Evolutionary conservation across 2,113 vertebrate genomes (phyloP).

Genomic region (Perca schrenkii): DNA sequence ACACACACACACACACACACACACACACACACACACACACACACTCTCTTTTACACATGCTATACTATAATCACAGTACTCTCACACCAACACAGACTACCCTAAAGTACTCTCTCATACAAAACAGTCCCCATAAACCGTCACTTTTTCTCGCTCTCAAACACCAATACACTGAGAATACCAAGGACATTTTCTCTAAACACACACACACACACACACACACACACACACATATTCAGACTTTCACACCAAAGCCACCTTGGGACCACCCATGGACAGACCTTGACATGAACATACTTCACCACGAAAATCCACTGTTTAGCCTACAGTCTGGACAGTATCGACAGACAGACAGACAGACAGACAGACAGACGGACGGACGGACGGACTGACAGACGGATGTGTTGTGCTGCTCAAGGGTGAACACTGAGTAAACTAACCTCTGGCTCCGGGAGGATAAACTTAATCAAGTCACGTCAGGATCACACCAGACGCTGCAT

Average conservation of each 20-base stretch:
- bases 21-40: neutral
- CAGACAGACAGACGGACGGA: neutral
- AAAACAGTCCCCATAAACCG: too few species aligned
- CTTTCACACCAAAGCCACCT: neutral
- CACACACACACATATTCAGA: neutral
- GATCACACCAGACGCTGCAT: conserved; percentile 20
- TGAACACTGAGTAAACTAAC: conserved; percentile 54
- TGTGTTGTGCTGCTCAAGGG: conserved; percentile 52
- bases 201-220: neutral
- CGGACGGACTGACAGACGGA: neutral
- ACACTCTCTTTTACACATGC: too few species aligned
- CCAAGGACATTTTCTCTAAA: neutral
- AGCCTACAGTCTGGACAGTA: neutral
- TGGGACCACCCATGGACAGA: neutral
- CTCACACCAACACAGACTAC: neutral
- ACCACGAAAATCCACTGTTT: neutral
- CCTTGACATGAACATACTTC: neutral
- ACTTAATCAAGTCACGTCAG: conserved; percentile 56
- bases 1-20: neutral
- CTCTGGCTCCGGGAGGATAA: conserved; percentile 36
- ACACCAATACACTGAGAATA: too few species aligned
- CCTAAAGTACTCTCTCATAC: too few species aligned
- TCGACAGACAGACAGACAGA: neutral
- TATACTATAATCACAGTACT: too few species aligned
- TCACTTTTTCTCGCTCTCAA: neutral